Base-by-base conservation (phyloP, 1,140 invertebrate genomes). In the Heliconius eleuchia region DNA sequence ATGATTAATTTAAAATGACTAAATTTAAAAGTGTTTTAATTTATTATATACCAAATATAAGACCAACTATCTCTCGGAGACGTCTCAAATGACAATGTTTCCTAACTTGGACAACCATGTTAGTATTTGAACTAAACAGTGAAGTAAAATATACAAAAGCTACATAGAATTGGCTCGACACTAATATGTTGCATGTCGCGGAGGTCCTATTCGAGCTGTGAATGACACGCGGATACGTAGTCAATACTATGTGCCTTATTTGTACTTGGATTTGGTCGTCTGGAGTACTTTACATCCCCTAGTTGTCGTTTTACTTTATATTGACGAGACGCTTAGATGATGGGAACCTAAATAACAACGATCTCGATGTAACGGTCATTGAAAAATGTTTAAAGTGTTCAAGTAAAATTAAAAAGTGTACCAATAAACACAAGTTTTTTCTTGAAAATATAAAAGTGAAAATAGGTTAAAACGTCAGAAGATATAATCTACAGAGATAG, bases 391-490 rank as follows among this genome's bases (percentile, higher is more conserved):
- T 0, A 16, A 46, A 46, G 34, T 37, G 34, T 0, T 37, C 34
- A 34, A 46, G 5, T 52, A 52, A 52, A 52, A 19, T 52, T 52
- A 19, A 52, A 52, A 27, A 16, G 0, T 13, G 60, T 66, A 30
- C 4, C 3, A 16, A 71, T 2, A 18, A 71, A 37, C 23, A 13
- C 5, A 7, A 71, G 18, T 23, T 71, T 34, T 71, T 34, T 71
- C 18, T 7, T 34, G 23, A 50, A 76, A 71, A 37, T 70, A 27
- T 66, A 27, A 71, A 71, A 76, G 42, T 76, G 74, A 76, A 76
- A 76, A 42, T 76, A 50, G 74, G 74, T 70, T 71, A 76, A 70
- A 23, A 34, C 74, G 74, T 66, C 74, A 76, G 66, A 50, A 76
- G 37, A 19, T 55, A 18, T 66, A 71, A 75, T 60, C 55, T 75